These are phyloP conservation scores for Vireo griseus DNA, from an alignment of 2,797 vertebrate genomes.

Conservation along the genomic window DNA sequence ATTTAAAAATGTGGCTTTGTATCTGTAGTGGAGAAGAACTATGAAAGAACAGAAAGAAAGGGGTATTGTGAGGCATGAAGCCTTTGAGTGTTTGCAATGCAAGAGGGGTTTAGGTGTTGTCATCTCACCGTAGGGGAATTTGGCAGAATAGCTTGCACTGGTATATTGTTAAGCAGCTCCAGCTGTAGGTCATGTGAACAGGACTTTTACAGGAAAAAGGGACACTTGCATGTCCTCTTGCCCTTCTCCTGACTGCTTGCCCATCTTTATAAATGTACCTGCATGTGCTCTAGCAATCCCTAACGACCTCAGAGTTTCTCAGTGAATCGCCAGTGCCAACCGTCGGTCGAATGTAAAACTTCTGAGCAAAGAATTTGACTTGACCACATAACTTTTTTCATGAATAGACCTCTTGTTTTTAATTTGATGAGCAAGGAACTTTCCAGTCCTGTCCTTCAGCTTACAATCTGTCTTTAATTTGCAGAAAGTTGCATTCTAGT, in stretches of 20 bases:
- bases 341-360: neutral
- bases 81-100: constrained; percentile 21
- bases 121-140: constrained; percentile 24
- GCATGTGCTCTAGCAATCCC: neutral
- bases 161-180: constrained; percentile 44
- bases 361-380: constrained; percentile 56
- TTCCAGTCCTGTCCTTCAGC: constrained; percentile 67
- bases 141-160: neutral
- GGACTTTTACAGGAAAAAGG: neutral
- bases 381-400: constrained; percentile 58
- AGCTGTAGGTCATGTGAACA: constrained; percentile 16
- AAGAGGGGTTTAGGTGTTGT: constrained; percentile 9
- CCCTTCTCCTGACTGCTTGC: neutral
- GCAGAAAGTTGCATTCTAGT: constrained; percentile 65
- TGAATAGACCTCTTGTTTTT: constrained; percentile 76
- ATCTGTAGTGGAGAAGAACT: neutral
- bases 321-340: neutral
- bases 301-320: neutral
- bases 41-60: neutral
- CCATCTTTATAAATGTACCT: neutral
- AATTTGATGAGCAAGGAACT: constrained; percentile 73
- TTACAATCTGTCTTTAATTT: constrained; percentile 78
- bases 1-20: neutral
- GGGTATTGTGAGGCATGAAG: neutral
- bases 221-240: neutral